Percentiles rank a stretch among this genome's conserved stretches.
Evolutionary conservation across 1,140 invertebrate genomes (phyloP).

Genomic region (Delia radicum): DNA sequence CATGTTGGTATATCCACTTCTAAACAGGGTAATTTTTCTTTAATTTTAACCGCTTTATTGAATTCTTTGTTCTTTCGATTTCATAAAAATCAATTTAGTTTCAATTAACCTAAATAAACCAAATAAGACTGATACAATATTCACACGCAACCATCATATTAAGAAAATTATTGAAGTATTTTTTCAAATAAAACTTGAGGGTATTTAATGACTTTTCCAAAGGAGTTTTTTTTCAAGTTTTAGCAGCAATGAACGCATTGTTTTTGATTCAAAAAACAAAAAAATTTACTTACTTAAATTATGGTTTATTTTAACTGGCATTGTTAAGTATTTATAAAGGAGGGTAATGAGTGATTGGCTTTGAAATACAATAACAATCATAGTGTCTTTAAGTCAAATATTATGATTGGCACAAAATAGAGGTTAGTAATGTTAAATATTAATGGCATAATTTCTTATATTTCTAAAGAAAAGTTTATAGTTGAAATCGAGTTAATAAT

Average conservation of each 20-base stretch:
- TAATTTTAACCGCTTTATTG: neutral
- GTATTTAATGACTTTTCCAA: too few species aligned
- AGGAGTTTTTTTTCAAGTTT: too few species aligned
- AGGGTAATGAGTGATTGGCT: neutral
- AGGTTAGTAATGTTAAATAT: too few species aligned
- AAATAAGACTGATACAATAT: slow-evolving; percentile 15
- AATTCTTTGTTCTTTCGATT: neutral
- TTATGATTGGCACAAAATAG: neutral
- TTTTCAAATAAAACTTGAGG: neutral
- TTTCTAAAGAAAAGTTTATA: too few species aligned
- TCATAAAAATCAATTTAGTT: slow-evolving; percentile 20
- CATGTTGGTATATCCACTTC: neutral
- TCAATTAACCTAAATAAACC: slow-evolving; percentile 15
- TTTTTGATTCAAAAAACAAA: neutral
- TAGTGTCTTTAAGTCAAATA: neutral
- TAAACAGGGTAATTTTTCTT: neutral
- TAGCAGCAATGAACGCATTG: neutral
- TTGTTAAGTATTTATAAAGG: too few species aligned
- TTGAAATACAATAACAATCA: neutral
- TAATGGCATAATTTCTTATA: too few species aligned
- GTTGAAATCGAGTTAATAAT: too few species aligned
- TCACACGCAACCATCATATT: slow-evolving; percentile 23
- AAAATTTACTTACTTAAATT: neutral
- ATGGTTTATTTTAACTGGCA: neutral
- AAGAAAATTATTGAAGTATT: too few species aligned